phyloP scores from a whole-genome alignment of 2,888 invertebrate species.

The Ametastegia equiseti region DNA sequence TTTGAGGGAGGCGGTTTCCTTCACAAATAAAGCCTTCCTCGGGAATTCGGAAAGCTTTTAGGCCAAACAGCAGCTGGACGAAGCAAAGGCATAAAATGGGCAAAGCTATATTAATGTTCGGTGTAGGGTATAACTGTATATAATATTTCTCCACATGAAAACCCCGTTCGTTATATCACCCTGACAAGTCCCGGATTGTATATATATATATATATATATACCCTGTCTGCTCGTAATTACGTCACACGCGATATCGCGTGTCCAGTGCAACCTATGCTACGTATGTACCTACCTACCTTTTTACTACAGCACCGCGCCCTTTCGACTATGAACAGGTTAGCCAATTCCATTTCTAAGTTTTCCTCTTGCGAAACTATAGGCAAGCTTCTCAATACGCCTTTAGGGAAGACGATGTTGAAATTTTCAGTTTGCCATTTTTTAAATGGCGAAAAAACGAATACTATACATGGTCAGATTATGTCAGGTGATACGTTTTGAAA shows the following conservation, averaged over 20 bases:
- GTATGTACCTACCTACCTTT: too few species aligned
- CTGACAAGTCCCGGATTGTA: not conserved
- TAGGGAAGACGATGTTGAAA: too few species aligned
- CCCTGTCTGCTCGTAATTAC: not conserved
- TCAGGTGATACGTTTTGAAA: too few species aligned
- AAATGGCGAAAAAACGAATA: too few species aligned
- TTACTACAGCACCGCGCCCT: not conserved
- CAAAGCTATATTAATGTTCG: slow-evolving; percentile 31
- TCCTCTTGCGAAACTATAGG: too few species aligned
- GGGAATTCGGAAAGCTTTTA: slow-evolving; percentile 32
- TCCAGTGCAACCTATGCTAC: too few species aligned
- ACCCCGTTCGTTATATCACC: slow-evolving; percentile 29
- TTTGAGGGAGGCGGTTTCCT: not conserved
- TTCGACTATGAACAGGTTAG: too few species aligned
- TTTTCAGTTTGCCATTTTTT: too few species aligned
- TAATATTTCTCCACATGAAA: slow-evolving; percentile 20
- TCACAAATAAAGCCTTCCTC: slow-evolving; percentile 36
- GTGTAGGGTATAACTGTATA: not conserved
- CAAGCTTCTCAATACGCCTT: too few species aligned
- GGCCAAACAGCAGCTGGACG: not conserved
- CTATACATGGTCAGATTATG: too few species aligned
- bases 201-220: not conserved
- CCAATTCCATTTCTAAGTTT: too few species aligned
- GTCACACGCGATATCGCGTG: slow-evolving; percentile 23
- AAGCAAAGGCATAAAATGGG: not conserved